These are phyloP conservation scores for Homalodisca vitripennis DNA, from an alignment of 1,140 invertebrate species.

Conservation along the genomic window DNA sequence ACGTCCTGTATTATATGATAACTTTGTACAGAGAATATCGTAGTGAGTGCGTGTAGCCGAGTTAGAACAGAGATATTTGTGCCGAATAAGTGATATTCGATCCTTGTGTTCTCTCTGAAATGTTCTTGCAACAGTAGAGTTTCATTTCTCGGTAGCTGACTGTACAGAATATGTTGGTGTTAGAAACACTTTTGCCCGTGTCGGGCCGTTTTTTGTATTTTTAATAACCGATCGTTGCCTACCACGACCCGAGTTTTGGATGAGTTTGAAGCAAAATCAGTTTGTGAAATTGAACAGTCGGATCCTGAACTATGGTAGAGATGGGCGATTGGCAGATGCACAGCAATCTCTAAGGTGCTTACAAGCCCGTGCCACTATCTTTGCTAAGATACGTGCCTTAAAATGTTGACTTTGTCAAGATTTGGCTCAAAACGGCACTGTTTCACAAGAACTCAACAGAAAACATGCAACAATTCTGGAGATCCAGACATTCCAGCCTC, in stretches of 20 bases:
- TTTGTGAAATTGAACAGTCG: conserved; percentile 7
- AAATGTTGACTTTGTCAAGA: conserved; percentile 22
- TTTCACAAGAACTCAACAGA: conserved; percentile 1
- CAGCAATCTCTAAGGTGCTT: conserved; percentile 19
- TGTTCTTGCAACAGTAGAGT: conserved; percentile 15
- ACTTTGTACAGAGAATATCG: conserved; percentile 23
- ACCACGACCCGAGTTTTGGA: conserved; percentile 11
- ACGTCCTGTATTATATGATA: conserved; percentile 17
- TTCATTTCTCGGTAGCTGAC: not conserved
- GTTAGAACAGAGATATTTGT: conserved; percentile 18
- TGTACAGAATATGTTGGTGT: conserved; percentile 18
- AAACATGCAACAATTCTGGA: not conserved
- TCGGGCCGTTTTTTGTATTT: conserved; percentile 14
- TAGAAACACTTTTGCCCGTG: conserved; percentile 11
- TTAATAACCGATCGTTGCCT: conserved; percentile 21
- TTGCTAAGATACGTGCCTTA: conserved; percentile 23
- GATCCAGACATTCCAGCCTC: not conserved
- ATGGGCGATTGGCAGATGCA: conserved; percentile 11
- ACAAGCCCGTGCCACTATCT: conserved; percentile 22
- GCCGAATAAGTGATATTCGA: conserved; percentile 20
- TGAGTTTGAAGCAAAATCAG: conserved; percentile 1
- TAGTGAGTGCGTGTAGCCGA: conserved; percentile 13
- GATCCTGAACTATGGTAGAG: conserved; percentile 20
- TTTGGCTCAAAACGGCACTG: conserved; percentile 18
- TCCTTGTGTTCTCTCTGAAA: conserved; percentile 11